Evolutionary conservation across 2,888 invertebrate species (phyloP).

Genomic region (Euzophera pinguis): DNA sequence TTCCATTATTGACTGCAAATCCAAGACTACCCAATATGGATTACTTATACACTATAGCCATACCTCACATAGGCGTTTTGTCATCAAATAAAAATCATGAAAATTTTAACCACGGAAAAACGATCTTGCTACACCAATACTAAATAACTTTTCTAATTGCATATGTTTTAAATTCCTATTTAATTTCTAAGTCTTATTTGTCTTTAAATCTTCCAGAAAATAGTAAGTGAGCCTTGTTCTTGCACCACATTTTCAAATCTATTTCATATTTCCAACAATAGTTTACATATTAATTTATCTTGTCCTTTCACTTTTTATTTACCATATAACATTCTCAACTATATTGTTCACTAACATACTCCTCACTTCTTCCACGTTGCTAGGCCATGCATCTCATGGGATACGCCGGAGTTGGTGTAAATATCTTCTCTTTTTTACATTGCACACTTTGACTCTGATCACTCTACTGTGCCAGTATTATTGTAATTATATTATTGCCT

Average conservation of each 20-base stretch:
- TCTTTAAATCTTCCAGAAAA: no score
- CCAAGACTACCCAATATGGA: neutral
- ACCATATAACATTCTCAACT: neutral
- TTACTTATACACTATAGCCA: no score
- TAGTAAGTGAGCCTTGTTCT: no score
- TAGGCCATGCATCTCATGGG: constrained; percentile 96
- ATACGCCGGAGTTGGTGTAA: constrained; percentile 93
- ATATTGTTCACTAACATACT: constrained; percentile 55
- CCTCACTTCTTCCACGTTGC: constrained; percentile 67
- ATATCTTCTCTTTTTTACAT: constrained; percentile 80
- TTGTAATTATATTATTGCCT: constrained; percentile 29
- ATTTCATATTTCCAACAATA: neutral
- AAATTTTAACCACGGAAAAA: no score
- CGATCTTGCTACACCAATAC: no score
- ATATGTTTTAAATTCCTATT: no score
- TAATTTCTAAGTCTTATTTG: no score
- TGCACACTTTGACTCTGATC: constrained; percentile 66
- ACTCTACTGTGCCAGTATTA: constrained; percentile 35
- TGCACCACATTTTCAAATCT: neutral
- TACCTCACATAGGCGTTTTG: no score
- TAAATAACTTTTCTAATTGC: no score
- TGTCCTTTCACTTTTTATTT: constrained; percentile 37
- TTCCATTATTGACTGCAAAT: neutral
- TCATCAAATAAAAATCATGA: no score
- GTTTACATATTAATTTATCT: constrained; percentile 6